Base-by-base conservation (phyloP, 2,113 vertebrate genomes). In the Phalacrocorax pelagicus region DNA sequence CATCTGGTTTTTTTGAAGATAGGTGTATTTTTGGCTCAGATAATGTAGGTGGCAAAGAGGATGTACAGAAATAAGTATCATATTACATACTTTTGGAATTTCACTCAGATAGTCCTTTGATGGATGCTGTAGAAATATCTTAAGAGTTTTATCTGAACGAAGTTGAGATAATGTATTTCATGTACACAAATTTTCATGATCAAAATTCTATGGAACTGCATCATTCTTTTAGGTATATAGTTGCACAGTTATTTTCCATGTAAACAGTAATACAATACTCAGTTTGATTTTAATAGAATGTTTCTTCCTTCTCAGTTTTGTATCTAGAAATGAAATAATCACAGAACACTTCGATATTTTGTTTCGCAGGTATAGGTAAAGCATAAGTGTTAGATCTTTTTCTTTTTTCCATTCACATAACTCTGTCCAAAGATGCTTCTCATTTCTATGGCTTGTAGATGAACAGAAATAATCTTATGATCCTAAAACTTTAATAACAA, bases 261-360 rank as follows among this genome's bases (percentile, higher is more conserved):
- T 74, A 88, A 94, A 90, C 15, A 78, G 24, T 49, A 73, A 62
- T 22, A 38, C 19, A 78, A 66, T 15, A n/a, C 1, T 12, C 46
- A 70, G 30, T 52, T 57, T 54, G 0, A 55, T 86, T 88, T 85
- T 84, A 83, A 87, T 62, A 81, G 32, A 83, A 92, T 82, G 11
- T 14, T 3, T 55, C 94, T 95, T 94, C 42, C 38, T 12, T 91
- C 36, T 59, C 34, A 29, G 10, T 57, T 88, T 82, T 42, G 3
- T 92, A 67, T 95, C 26, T 52, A 86, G 8, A 58, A 70, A 54
- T 81, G 55, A 89, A 96, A 92, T 86, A 95, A 88, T 51, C 71
- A 8, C 29, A 40, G 10, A 71, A 89, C 17, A 65, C n/a, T 58
- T 47, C 17, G 78, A 12, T 58, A 22, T 81, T 95, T 92, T 86